Percentiles rank a stretch among this genome's conserved stretches.
phyloP scores from a whole-genome alignment of 2,888 invertebrate species.

The Drosophila ezoana region DNA sequence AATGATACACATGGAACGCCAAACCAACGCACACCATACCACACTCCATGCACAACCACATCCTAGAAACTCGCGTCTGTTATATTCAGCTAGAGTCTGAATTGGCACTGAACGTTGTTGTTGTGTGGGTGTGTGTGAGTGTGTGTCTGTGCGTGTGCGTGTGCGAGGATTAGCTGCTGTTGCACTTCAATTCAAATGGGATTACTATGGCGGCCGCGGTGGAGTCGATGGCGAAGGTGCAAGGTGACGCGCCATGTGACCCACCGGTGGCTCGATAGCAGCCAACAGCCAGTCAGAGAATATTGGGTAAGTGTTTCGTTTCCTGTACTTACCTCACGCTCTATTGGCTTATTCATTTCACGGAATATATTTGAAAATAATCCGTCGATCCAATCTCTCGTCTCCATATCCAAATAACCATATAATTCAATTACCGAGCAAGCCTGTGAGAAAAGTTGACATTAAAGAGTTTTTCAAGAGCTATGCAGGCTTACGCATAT shows the following conservation, averaged over 20 bases:
- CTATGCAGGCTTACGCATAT: no score
- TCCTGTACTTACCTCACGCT: conserved; percentile 81
- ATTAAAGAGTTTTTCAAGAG: background rate
- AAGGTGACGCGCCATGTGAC: conserved; percentile 22
- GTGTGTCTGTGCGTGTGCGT: conserved; percentile 11
- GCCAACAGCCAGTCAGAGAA: conserved; percentile 1
- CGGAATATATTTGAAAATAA: conserved; percentile 95
- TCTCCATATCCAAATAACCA: conserved; percentile 93
- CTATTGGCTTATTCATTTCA: conserved; percentile 92
- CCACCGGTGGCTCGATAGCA: conserved; percentile 11
- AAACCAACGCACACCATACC: background rate
- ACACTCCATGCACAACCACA: conserved; percentile 14
- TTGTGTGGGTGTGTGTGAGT: background rate
- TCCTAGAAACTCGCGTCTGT: conserved; percentile 13
- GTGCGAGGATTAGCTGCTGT: conserved; percentile 40
- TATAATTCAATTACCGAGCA: conserved; percentile 95
- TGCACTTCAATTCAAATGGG: conserved; percentile 59
- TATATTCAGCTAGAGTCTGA: conserved; percentile 25
- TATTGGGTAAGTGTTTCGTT: conserved; percentile 9
- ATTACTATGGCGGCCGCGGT: conserved; percentile 25
- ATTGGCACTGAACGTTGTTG: conserved; percentile 41
- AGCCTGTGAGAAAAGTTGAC: conserved; percentile 86
- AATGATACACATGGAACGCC: conserved; percentile 44
- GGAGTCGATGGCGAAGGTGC: background rate
- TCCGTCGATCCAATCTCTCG: conserved; percentile 97